Evolutionary conservation across 2,888 invertebrate genomes (phyloP), one percentile per base, ranked within the genome.

Genomic region (Caenorhabditis macrosperma): DNA sequence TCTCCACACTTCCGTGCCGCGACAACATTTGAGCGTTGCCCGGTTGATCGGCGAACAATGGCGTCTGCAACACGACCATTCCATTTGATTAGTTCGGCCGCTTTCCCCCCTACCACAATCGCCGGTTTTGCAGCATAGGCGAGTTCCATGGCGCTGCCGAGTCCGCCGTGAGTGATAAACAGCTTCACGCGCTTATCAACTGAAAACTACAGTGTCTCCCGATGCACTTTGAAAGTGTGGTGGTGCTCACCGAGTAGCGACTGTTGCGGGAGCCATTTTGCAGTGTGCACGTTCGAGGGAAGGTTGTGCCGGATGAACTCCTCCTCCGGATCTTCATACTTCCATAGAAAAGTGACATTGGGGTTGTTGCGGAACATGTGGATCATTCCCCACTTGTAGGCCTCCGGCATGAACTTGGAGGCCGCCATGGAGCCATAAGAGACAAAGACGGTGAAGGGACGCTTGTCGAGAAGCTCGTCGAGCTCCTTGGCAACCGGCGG

Each of bases 371-470:
- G 15, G 17, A 79, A 79, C 5, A 79, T 38, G 57, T 79, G 38
- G 5, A 79, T 15, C 63, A 79, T 57, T 22, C 63, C 35, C 17
- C 9, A 54, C 55, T 72, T 72, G 30, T 59, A 69, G 1, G 69
- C 57, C 1, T 57, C 22, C 0, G 74, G 79, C 79, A 75, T 72
- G 10, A 55, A 54, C 1, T 30, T 44, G 17, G 74, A 68, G 41
- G 67, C 20, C 4, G 74, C 79, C 68, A 75, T 69, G 28, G 79
- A 75, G 15, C 79, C 79, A 48, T 69, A 79, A 7, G 79, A 79
- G 17, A 79, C 52, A 20, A 69, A 75, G 7, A 79, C 66, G 7
- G 57, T 68, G 22, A 60, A 44, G 12, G 33, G 30, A n/a, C 74
- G 30, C 2, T 15, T 15, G 33, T 61, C 24, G 26, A 78, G 28